Evolutionary conservation across 2,888 invertebrate species (phyloP).

Genomic region (Melieria omissa): DNA sequence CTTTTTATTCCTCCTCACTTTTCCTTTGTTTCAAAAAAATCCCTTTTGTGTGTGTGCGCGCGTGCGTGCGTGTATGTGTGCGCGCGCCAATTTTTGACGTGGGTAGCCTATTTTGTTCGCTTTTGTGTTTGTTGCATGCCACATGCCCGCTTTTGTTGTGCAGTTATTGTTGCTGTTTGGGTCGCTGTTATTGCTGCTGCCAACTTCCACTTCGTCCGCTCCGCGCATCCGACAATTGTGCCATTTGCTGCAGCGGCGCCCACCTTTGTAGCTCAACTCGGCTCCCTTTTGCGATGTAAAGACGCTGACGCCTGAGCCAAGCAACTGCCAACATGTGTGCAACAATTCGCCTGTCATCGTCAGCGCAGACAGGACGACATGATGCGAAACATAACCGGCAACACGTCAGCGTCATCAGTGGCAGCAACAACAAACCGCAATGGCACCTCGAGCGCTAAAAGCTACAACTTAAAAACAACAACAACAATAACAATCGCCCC

Average conservation of each 20-base stretch:
- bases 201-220: too few species aligned
- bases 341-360: constrained; percentile 33
- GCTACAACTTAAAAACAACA: not conserved
- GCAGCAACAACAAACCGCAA: not conserved
- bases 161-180: not conserved
- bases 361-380: constrained; percentile 30
- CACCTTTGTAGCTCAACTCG: not conserved
- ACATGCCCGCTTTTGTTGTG: too few species aligned
- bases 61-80: too few species aligned
- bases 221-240: too few species aligned
- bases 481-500: not conserved
- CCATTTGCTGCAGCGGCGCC: too few species aligned
- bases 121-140: too few species aligned
- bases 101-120: too few species aligned
- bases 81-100: too few species aligned
- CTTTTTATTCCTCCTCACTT: not conserved
- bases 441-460: not conserved
- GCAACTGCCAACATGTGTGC: not conserved
- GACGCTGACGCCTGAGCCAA: too few species aligned
- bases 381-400: constrained; percentile 39
- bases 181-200: constrained; percentile 6
- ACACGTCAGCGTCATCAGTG: constrained; percentile 37
- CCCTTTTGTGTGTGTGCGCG: too few species aligned
- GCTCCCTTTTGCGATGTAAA: not conserved
- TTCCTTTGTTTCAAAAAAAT: too few species aligned